Evolutionary conservation across 1,140 invertebrate genomes (phyloP), one percentile per base, ranked within the genome.

Genomic region (Cephus cinctus): DNA sequence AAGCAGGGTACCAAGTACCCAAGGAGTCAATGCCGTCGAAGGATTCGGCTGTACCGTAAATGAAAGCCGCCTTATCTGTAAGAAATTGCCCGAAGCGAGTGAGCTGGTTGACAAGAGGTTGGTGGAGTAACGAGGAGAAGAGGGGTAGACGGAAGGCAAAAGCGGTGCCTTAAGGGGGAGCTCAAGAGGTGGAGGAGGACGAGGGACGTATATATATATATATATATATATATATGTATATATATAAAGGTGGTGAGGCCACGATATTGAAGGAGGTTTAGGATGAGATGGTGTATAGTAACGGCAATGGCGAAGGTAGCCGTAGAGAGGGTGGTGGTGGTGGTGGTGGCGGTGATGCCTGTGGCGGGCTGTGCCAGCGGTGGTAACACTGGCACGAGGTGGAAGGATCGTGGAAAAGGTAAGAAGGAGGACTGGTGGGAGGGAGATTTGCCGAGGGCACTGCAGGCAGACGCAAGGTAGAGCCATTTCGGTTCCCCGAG

Each of bases 391-490:
- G n/a, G n/a, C n/a, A n/a, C n/a, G n/a, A n/a, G n/a, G n/a, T n/a
- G n/a, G n/a, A n/a, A n/a, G n/a, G n/a, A n/a, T n/a, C n/a, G n/a
- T n/a, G n/a, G n/a, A n/a, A n/a, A 12, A 12, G 12, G 27, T 30
- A 30, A 30, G 8, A 30, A 30, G 27, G 27, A 8, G 27, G 27
- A 8, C 8, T 9, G 27, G 27, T 9, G 1, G 12, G 27, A 9
- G 12, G 8, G 27, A 12, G 42, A 16, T 38, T 50, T 31, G 67
- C 71, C 61, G 5, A 31, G 27, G 56, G 71, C 68, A 50, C 40
- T 74, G 68, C 65, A 67, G 66, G 63, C 67, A 69, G 67, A 74
- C 62, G 56, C 59, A 53, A 61, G 56, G 56, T 56, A 60, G 54
- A 67, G 56, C 58, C 63, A 65, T 71, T 71, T 65, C 53, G 59